These are phyloP conservation scores for Diorhabda carinulata DNA, from an alignment of 1,140 invertebrate genomes.

Conservation along the genomic window DNA sequence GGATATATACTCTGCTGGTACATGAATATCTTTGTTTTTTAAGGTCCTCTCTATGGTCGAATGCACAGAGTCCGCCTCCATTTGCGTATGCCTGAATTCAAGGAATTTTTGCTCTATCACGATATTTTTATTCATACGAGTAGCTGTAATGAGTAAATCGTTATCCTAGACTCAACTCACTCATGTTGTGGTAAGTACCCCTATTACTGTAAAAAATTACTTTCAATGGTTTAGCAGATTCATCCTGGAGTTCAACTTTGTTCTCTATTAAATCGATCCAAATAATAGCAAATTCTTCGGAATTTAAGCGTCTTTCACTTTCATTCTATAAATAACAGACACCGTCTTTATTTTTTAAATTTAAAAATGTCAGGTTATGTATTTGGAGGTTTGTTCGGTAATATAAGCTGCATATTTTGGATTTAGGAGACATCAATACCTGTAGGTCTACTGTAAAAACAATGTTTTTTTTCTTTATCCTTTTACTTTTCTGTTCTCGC, in stretches of 20 bases:
- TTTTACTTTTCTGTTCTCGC: conserved; percentile 30
- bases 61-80: conserved; percentile 24
- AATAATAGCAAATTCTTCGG: conserved; percentile 19
- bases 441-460: conserved; percentile 38
- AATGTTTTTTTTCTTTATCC: conserved; percentile 25
- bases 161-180: conserved; percentile 9
- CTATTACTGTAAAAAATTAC: conserved; percentile 23
- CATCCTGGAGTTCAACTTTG: background rate
- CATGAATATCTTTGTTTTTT: conserved; percentile 12
- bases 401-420: conserved; percentile 34
- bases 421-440: conserved; percentile 31
- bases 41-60: conserved; percentile 16
- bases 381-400: conserved; percentile 31
- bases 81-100: conserved; percentile 23
- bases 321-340: conserved; percentile 21
- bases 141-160: background rate
- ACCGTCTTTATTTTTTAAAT: conserved; percentile 17
- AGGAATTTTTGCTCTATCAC: conserved; percentile 23
- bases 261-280: conserved; percentile 9
- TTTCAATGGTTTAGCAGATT: background rate
- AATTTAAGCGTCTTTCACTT: conserved; percentile 13
- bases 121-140: conserved; percentile 9
- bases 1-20: conserved; percentile 7
- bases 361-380: conserved; percentile 10
- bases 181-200: conserved; percentile 21